These are phyloP conservation scores for Drosophila helvetica DNA, from an alignment of 2,888 invertebrate genomes.

Conservation along the genomic window DNA sequence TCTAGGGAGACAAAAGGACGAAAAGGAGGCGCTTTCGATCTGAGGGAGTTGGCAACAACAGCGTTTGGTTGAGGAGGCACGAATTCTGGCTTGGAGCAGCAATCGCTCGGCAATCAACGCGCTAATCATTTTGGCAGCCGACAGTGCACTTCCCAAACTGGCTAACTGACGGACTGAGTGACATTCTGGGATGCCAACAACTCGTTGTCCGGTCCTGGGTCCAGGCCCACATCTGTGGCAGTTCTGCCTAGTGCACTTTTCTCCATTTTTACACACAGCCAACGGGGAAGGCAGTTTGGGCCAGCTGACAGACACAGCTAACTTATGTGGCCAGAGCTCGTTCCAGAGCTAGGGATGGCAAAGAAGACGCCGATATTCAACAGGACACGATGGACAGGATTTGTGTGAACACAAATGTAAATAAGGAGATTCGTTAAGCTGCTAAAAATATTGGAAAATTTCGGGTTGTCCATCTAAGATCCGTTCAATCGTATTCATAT, in stretches of 20 bases:
- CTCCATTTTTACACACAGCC: constrained; percentile 4
- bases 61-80: constrained; percentile 39
- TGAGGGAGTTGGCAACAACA: constrained; percentile 52
- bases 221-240: constrained; percentile 9
- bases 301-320: constrained; percentile 63
- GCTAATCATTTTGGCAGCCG: constrained; percentile 69
- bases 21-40: constrained; percentile 35
- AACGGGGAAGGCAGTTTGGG: constrained; percentile 3
- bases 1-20: constrained; percentile 37
- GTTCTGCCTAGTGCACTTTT: constrained; percentile 24
- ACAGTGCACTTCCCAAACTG: constrained; percentile 46
- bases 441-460: too few species aligned
- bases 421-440: too few species aligned
- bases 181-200: constrained; percentile 59
- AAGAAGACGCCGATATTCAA: too few species aligned
- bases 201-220: constrained; percentile 26
- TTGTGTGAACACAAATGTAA: not conserved
- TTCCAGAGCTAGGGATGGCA: constrained; percentile 1
- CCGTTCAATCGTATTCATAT: too few species aligned
- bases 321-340: constrained; percentile 63
- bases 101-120: constrained; percentile 73
- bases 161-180: constrained; percentile 63
- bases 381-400: constrained; percentile 6
- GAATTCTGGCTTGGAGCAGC: constrained; percentile 27
- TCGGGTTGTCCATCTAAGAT: too few species aligned